Evolutionary conservation across 2,888 invertebrate species (phyloP), one percentile per base, ranked within the genome.

Genomic region (Archaeoteleia sp.): DNA sequence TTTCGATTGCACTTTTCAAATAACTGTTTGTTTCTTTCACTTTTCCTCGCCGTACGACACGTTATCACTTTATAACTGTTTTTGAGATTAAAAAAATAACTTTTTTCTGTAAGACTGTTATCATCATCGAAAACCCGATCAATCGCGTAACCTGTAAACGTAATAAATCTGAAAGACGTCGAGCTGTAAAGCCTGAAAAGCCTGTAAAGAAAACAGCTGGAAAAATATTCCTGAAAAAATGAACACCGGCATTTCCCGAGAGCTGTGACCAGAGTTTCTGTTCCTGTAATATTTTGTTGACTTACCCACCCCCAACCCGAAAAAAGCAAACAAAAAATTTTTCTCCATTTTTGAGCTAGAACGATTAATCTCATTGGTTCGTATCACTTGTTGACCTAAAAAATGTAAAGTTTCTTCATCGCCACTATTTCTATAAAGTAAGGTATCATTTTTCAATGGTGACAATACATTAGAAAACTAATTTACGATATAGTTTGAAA

Each of bases 131-230:
- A 55, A 51, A 67, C 45, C 27, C 30, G 66, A 51, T 74, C 71
- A 57, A 75, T 75, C 73, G 76, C 74, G 73, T 65, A 71, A 77
- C 79, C 81, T 82, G 80, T 76, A 82, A 80, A 78, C 73, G 74
- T 78, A 67, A 72, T 73, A 55, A 75, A 73, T 71, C 70, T 74
- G 75, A 77, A 78, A 72, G 69, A 70, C 72, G 78, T 74, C 72
- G 77, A 79, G 71, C 76, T 78, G 79, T 79, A 80, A 81, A 83
- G 82, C 82, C 83, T 83, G 82, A 81, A 78, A 81, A 82, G 82
- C 83, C 83, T 83, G 84, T 78, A 84, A 84, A 84, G 79, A 83
- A 82, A 83, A 81, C 73, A 81, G 82, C 84, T 85, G 85, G 78
- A 85, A 71, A 66, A 46, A 73, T 46, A 46, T 75, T 72, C 75